phyloP scores from a whole-genome alignment of 1,140 invertebrate species.

The Trachymyrmex septentrionalis region DNA sequence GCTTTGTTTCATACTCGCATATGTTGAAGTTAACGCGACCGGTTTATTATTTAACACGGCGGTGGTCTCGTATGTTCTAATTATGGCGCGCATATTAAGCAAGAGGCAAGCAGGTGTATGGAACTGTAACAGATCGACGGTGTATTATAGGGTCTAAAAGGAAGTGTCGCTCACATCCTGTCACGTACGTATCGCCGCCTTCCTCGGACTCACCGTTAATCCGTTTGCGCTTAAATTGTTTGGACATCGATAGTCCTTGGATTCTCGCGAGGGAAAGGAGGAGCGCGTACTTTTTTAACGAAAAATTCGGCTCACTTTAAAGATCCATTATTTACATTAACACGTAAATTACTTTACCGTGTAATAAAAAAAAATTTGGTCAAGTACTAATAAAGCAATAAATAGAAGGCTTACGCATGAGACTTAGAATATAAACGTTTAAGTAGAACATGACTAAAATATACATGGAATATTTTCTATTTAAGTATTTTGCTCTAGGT shows the following conservation, averaged over 20 bases:
- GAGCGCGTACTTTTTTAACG: background rate
- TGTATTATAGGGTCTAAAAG: constrained; percentile 78
- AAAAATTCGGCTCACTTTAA: constrained; percentile 2
- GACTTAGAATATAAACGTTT: background rate
- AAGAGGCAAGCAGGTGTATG: constrained; percentile 80
- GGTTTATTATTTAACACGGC: constrained; percentile 74
- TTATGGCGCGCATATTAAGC: constrained; percentile 78
- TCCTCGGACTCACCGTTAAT: constrained; percentile 61
- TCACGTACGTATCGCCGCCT: constrained; percentile 74
- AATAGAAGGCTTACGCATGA: background rate
- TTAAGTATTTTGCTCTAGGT: background rate
- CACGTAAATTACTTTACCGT: constrained; percentile 6
- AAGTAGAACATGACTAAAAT: background rate
- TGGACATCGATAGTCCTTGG: constrained; percentile 10
- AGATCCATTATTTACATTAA: background rate
- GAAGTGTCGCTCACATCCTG: constrained; percentile 84
- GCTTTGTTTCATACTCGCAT: constrained; percentile 16
- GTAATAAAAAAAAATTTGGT: constrained; percentile 14
- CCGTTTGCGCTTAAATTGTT: constrained; percentile 57
- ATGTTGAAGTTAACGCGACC: constrained; percentile 28
- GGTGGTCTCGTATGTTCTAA: constrained; percentile 78
- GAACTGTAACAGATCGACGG: constrained; percentile 80
- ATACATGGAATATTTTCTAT: background rate
- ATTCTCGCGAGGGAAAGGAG: constrained; percentile 5
- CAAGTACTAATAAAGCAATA: background rate